Base-by-base conservation (phyloP, 2,888 invertebrate species). In the Cremastinae sp. region DNA sequence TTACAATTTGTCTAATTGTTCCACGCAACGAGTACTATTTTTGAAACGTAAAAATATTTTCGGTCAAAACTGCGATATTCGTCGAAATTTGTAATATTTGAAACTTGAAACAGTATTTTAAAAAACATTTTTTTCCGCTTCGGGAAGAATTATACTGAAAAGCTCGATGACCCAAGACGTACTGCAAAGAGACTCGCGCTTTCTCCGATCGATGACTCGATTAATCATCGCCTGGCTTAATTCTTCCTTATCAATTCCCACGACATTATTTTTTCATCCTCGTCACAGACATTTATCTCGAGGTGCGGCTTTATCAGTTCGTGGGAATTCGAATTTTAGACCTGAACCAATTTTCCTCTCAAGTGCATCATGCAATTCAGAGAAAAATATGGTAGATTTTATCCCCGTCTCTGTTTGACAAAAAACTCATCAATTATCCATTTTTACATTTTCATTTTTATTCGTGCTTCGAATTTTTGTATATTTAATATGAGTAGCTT, bases 161-260 rank as follows among this genome's bases (percentile, higher is more conserved):
- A 41, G 38, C 41, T 47, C 56, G 56, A 49, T 68, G 56, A 54
- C 22, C 53, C 47, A 38, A 36, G 47, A 12, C 54, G 54, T 22
- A 62, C 47, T 38, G 22, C n/a, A 54, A 47, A 47, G 22, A 16
- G 34, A 38, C 53, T 56, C 59, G 20, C 56, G 47, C 47, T 56
- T 45, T 61, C 54, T 34, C 8, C 51, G 47, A 74, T 61, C 59
- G 53, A 58, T 38, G 61, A 62, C 68, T 74, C 74, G 49, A 56
- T 68, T 56, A 74, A 74, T 74, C 62, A 68, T 68, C 56, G 10
- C 47, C 18, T 43, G 54, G 61, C 18, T 20, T 14, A 28, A 28
- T 28, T 5, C 28, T 28, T 28, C 28, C 2, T 28, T 28, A 28
- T 28, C 28, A 28, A 28, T 28, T 28, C 28, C 36, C 14, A 43